These are phyloP conservation scores for Amblyteles armatorius DNA, from an alignment of 2,888 invertebrate species.

Conservation along the genomic window DNA sequence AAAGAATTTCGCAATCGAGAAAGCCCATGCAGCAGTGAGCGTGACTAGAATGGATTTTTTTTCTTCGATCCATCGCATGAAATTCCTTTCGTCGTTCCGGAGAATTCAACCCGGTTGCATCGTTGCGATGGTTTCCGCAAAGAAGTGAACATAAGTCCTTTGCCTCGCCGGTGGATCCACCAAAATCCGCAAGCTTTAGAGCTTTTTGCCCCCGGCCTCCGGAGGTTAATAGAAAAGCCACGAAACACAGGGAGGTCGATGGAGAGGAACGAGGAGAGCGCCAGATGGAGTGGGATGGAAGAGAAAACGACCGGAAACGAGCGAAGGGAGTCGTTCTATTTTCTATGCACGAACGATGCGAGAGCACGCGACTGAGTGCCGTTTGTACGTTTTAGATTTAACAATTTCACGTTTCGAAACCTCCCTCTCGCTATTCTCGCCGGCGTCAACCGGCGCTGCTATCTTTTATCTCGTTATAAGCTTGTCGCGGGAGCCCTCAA, in stretches of 20 bases:
- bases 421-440: constrained; percentile 29
- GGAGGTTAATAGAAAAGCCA: constrained; percentile 23
- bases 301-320: constrained; percentile 38
- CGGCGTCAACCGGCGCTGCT: constrained; percentile 3
- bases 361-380: constrained; percentile 18
- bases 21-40: constrained; percentile 4
- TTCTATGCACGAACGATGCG: constrained; percentile 46
- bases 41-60: constrained; percentile 30
- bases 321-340: constrained; percentile 31
- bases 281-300: not conserved
- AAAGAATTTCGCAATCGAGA: constrained; percentile 17
- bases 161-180: constrained; percentile 4
- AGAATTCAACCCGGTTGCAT: constrained; percentile 12
- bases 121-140: constrained; percentile 17
- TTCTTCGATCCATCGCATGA: constrained; percentile 7
- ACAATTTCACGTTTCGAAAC: constrained; percentile 41
- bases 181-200: constrained; percentile 5
- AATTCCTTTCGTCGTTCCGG: constrained; percentile 24
- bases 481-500: constrained; percentile 32
- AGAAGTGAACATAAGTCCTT: not conserved
- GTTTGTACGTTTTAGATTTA: constrained; percentile 50
- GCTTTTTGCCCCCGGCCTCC: not conserved
- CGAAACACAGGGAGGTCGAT: constrained; percentile 13
- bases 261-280: not conserved
- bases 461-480: constrained; percentile 63